Conservation (phyloP, 1,140 invertebrate genomes). For the Agrilus planipennis region DNA sequence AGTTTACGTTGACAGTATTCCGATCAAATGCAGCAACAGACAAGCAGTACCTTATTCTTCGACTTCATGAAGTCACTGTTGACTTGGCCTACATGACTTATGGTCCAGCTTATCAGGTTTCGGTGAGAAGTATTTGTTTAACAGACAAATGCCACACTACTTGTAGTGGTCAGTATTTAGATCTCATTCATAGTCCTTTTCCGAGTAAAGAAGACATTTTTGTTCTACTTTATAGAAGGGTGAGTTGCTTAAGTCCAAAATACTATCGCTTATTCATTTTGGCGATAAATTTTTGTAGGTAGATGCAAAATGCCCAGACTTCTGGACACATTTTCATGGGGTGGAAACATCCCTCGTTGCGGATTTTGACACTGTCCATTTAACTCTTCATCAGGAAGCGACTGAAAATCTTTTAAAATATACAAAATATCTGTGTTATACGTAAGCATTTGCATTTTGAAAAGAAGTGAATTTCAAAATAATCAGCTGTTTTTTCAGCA, state of each 20-base stretch:
- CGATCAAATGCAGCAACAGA: constrained; percentile 53
- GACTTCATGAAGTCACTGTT: constrained; percentile 54
- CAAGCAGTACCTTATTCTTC: constrained; percentile 63
- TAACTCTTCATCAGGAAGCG: constrained; percentile 61
- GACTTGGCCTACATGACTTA: constrained; percentile 68
- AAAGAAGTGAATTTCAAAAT: constrained; percentile 32
- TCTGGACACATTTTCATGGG: constrained; percentile 66
- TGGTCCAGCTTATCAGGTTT: constrained; percentile 65
- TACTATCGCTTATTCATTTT: too few relatives aligned
- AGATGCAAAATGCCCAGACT: constrained; percentile 68
- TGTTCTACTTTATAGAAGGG: constrained; percentile 48
- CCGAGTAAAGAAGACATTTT: constrained; percentile 46
- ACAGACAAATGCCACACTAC: constrained; percentile 70
- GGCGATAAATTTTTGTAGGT: constrained; percentile 45
- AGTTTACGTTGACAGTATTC: constrained; percentile 35
- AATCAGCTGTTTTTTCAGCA: constrained; percentile 26
- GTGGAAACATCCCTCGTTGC: constrained; percentile 67
- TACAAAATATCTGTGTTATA: constrained; percentile 37
- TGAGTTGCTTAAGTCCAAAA: constrained; percentile 24
- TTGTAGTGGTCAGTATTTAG: constrained; percentile 62
- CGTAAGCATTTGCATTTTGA: constrained; percentile 32
- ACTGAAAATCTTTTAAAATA: constrained; percentile 58
- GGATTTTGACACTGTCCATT: constrained; percentile 48
- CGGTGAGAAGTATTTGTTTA: constrained; percentile 56
- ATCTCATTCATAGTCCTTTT: constrained; percentile 48